Evolutionary conservation across 2,113 vertebrate genomes (phyloP).

Genomic region (Motacilla tschutschensis): DNA sequence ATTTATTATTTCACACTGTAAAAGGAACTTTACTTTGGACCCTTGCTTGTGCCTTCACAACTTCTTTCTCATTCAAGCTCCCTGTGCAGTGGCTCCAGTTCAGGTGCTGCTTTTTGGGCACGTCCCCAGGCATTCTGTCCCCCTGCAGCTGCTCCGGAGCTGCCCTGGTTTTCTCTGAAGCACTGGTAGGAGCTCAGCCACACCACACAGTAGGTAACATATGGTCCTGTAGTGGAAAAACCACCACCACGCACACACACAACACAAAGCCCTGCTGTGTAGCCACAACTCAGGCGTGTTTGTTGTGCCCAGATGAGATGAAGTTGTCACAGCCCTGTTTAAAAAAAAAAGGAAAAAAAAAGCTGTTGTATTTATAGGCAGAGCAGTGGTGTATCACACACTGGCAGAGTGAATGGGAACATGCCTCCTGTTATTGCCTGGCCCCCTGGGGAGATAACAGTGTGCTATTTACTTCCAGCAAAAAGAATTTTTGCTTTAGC

Average conservation of each 20-base stretch:
- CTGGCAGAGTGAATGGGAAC: conserved; percentile 41
- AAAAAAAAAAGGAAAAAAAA: not conserved
- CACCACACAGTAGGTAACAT: not conserved
- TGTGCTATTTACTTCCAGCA: conserved; percentile 51
- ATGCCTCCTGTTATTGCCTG: conserved; percentile 51
- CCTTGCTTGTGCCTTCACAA: not conserved
- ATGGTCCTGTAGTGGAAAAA: not conserved
- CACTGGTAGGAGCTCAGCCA: not conserved
- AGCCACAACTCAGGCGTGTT: not conserved
- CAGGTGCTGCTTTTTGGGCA: not conserved
- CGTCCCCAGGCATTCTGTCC: not conserved
- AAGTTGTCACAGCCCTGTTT: conserved; percentile 33
- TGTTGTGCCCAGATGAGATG: conserved; percentile 39
- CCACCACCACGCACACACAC: not conserved
- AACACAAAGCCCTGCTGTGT: not conserved
- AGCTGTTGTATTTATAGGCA: conserved; percentile 38
- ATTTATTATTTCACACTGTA: conserved; percentile 18
- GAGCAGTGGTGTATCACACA: conserved; percentile 19
- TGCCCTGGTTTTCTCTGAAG: not conserved
- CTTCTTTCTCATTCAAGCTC: not conserved
- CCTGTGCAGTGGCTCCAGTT: not conserved
- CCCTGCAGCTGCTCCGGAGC: not conserved
- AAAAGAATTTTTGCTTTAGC: conserved; percentile 49
- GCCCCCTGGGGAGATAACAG: conserved; percentile 47
- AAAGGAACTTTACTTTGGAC: conserved; percentile 27